These are phyloP conservation scores for Petrophora chlorosata DNA, from an alignment of 2,888 invertebrate species.

Conservation along the genomic window DNA sequence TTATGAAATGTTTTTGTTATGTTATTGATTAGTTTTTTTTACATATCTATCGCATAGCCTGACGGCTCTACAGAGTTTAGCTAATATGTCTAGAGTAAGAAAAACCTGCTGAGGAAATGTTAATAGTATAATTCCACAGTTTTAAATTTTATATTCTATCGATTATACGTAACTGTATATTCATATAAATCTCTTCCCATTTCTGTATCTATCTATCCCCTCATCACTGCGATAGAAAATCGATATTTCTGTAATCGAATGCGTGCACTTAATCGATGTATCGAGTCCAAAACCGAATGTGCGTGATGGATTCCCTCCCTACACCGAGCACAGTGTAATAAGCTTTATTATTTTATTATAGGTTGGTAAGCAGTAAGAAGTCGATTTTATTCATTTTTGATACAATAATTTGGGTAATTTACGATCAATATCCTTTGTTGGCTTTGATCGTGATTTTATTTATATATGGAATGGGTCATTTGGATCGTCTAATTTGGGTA, in stretches of 20 bases:
- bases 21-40: too few species aligned
- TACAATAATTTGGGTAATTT: conserved; percentile 19
- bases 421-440: background rate
- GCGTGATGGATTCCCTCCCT: conserved; percentile 49
- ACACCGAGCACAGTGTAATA: conserved; percentile 30
- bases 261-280: conserved; percentile 66
- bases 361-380: conserved; percentile 11
- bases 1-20: too few species aligned
- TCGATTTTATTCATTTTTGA: conserved; percentile 24
- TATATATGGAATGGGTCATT: background rate
- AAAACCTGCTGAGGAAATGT: too few species aligned
- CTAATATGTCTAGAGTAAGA: too few species aligned
- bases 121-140: too few species aligned
- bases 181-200: background rate
- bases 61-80: too few species aligned
- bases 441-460: background rate
- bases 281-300: conserved; percentile 39
- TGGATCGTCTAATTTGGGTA: too few species aligned
- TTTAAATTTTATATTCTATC: too few species aligned
- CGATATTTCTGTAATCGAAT: conserved; percentile 52
- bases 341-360: conserved; percentile 56
- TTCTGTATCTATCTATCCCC: background rate
- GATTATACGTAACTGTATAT: too few species aligned
- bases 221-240: conserved; percentile 35
- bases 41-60: too few species aligned